These are phyloP conservation scores for Aricia artaxerxes DNA, from an alignment of 2,888 invertebrate genomes.

Conservation along the genomic window DNA sequence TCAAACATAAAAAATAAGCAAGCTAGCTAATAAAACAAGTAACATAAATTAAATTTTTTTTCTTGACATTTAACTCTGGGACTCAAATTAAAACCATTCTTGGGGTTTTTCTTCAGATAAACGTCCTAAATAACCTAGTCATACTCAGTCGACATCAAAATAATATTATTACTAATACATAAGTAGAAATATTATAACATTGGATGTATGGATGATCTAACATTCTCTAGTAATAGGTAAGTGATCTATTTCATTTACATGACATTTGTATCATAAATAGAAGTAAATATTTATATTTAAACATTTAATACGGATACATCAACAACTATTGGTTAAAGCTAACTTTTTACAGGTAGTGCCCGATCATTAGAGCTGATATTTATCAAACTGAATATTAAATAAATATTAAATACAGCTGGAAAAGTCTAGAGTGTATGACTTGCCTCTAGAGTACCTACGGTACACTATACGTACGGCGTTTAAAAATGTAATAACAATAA, in stretches of 20 bases:
- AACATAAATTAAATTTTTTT: not conserved
- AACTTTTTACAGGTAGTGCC: slow-evolving; percentile 26
- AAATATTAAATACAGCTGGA: not conserved
- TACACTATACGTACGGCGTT: no score
- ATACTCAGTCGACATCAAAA: slow-evolving; percentile 12
- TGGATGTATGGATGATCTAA: not conserved
- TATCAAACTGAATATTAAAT: not conserved
- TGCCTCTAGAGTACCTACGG: no score
- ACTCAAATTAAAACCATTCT: not conserved
- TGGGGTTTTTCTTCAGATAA: not conserved
- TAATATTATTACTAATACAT: slow-evolving; percentile 12
- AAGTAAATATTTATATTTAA: slow-evolving; percentile 30
- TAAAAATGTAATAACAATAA: no score
- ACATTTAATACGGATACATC: slow-evolving; percentile 26
- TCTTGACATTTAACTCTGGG: not conserved
- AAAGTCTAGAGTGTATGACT: slow-evolving; percentile 1
- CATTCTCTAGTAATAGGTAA: slow-evolving; percentile 21
- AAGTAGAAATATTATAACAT: not conserved
- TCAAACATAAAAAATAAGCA: no score
- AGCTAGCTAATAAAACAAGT: no score
- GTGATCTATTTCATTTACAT: slow-evolving; percentile 6
- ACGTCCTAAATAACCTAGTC: not conserved
- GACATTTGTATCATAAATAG: slow-evolving; percentile 30
- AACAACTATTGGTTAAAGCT: slow-evolving; percentile 29
- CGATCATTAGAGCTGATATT: not conserved